A percentile compares a stretch with the other conserved stretches of the same genome.
phyloP scores from a whole-genome alignment of 2,888 invertebrate genomes.

The Strigamia transsilvanica region DNA sequence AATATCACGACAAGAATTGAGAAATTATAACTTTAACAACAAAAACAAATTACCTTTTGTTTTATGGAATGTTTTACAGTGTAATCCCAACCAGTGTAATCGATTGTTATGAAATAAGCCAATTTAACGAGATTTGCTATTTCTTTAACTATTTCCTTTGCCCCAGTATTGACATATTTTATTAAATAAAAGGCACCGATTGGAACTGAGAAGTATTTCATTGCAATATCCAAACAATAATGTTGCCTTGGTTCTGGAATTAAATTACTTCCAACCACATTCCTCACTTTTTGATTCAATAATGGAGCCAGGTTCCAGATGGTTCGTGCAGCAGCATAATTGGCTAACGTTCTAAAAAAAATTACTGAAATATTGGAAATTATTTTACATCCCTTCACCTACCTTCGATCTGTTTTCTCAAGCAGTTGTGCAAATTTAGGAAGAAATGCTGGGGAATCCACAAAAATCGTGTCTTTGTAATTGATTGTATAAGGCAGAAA shows the following conservation, averaged over 20 bases:
- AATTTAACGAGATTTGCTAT: not conserved
- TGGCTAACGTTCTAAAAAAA: conserved; percentile 15
- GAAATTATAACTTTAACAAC: not conserved
- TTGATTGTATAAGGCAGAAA: conserved; percentile 28
- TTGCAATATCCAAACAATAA: conserved; percentile 16
- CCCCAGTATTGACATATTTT: not conserved
- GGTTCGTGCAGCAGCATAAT: conserved; percentile 31
- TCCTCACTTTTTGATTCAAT: conserved; percentile 24
- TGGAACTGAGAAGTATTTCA: conserved; percentile 40
- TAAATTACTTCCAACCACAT: conserved; percentile 24
- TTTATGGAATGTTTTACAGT: not conserved
- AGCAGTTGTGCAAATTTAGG: conserved; percentile 42
- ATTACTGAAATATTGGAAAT: not conserved
- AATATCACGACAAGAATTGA: too few species aligned
- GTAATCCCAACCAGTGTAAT: not conserved
- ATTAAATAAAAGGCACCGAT: conserved; percentile 31
- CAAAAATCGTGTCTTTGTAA: conserved; percentile 24
- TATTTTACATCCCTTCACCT: not conserved
- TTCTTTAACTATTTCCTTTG: conserved; percentile 21
- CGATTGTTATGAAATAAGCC: conserved; percentile 6
- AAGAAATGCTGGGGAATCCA: conserved; percentile 28
- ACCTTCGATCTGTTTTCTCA: conserved; percentile 28
- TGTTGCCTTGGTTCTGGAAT: not conserved
- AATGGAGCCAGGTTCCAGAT: conserved; percentile 49
- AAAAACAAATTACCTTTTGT: conserved; percentile 25